Evolutionary conservation across 2,113 vertebrate species (phyloP).

Genomic region (Melanerpes formicivorus): DNA sequence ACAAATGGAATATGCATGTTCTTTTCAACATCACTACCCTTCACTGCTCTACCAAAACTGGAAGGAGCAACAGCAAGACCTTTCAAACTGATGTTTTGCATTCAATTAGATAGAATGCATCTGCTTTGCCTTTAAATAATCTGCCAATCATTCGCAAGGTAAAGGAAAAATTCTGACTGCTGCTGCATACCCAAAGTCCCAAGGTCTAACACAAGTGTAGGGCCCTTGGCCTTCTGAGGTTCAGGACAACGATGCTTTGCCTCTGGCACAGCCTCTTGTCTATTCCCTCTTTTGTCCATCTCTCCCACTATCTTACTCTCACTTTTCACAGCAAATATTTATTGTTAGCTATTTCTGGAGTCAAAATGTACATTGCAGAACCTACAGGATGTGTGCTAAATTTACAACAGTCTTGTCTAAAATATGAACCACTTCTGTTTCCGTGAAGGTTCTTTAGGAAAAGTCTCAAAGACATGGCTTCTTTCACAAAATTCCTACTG

Average conservation of each 20-base stretch:
- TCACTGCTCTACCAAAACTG: slow-evolving; percentile 20
- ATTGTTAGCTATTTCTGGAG: neutral
- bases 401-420: neutral
- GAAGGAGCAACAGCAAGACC: neutral
- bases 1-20: slow-evolving; percentile 61
- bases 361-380: neutral
- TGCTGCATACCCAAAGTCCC: neutral
- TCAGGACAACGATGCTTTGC: neutral
- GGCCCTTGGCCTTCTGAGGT: neutral
- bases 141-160: slow-evolving; percentile 35
- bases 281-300: neutral
- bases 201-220: neutral
- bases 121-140: slow-evolving; percentile 47
- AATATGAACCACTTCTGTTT: neutral
- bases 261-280: neutral
- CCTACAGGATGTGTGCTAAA: neutral
- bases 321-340: neutral
- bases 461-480: neutral
- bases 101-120: slow-evolving; percentile 30
- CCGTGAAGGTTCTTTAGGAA: neutral
- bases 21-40: slow-evolving; percentile 51
- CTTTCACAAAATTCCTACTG: neutral
- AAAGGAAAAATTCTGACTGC: neutral
- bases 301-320: neutral
- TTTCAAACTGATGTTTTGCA: slow-evolving; percentile 42